Evolutionary conservation across 2,113 vertebrate genomes (phyloP).

Genomic region (Zootoca vivipara): DNA sequence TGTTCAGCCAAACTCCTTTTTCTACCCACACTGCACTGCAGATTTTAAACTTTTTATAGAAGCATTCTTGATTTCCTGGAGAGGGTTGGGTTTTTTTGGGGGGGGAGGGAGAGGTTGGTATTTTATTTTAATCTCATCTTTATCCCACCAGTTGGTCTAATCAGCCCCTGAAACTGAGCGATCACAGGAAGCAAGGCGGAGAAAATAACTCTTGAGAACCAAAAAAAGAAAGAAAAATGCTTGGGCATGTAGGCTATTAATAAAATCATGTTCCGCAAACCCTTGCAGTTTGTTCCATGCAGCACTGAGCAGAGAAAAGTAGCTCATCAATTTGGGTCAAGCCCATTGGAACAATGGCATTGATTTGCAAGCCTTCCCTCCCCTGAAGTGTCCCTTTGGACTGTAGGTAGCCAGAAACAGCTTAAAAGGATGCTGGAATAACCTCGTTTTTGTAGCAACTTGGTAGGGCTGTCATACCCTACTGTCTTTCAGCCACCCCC

Average conservation of each 20-base stretch:
- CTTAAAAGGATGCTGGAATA: not conserved
- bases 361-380: not conserved
- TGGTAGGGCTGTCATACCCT: not conserved
- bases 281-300: not conserved
- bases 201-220: slow-evolving; percentile 78
- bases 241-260: slow-evolving; percentile 70
- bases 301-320: slow-evolving; percentile 30
- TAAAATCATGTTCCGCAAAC: slow-evolving; percentile 45
- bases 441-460: not conserved
- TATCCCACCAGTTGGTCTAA: slow-evolving; percentile 48
- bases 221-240: slow-evolving; percentile 58
- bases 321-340: slow-evolving; percentile 13
- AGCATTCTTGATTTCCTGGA: slow-evolving; percentile 20
- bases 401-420: not conserved
- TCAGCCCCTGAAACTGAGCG: slow-evolving; percentile 42
- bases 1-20: not conserved
- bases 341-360: not conserved
- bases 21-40: not conserved
- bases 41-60: slow-evolving; percentile 56
- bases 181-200: slow-evolving; percentile 58
- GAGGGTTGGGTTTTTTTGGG: not conserved
- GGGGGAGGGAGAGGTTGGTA: not conserved
- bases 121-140: slow-evolving; percentile 40
- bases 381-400: not conserved
- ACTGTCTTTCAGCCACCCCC: no score